Percentiles rank a stretch among this genome's conserved stretches.
Conservation (phyloP, 1,140 invertebrate genomes). For the Drosophila nigromelanica region DNA sequence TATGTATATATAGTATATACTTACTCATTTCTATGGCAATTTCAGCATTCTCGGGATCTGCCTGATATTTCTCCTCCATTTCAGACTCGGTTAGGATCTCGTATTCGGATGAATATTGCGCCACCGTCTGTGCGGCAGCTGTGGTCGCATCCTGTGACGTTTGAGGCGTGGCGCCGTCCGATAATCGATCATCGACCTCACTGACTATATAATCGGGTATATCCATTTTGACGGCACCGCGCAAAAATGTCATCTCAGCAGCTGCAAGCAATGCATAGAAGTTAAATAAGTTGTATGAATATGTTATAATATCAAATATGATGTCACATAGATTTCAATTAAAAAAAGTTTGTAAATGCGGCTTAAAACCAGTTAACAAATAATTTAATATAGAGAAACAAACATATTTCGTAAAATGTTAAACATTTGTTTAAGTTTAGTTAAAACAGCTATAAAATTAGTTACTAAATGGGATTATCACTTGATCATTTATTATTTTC, state of each 20-base stretch:
- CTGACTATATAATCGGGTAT: conserved; percentile 82
- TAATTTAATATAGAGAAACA: too few species aligned
- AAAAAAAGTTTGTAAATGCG: too few species aligned
- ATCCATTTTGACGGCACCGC: conserved; percentile 80
- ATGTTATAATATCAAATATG: background rate
- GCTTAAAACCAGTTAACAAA: too few species aligned
- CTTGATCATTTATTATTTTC: too few species aligned
- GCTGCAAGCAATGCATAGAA: conserved; percentile 49
- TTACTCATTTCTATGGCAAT: conserved; percentile 82
- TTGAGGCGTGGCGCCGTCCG: conserved; percentile 74
- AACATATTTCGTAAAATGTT: too few species aligned
- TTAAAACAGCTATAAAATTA: too few species aligned
- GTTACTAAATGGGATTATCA: too few species aligned
- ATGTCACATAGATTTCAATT: too few species aligned
- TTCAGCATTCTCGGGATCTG: conserved; percentile 74
- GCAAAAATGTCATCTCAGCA: conserved; percentile 79
- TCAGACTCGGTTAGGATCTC: conserved; percentile 83
- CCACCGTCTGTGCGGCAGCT: conserved; percentile 66
- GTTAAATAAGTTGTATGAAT: background rate
- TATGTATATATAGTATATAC: conserved; percentile 4
- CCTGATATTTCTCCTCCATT: conserved; percentile 81
- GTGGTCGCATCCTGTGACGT: conserved; percentile 75
- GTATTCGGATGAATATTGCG: conserved; percentile 82
- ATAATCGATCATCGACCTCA: conserved; percentile 77
- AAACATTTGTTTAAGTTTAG: too few species aligned